Base-by-base conservation (phyloP, 2,113 vertebrate species). In the Scomber scombrus region DNA sequence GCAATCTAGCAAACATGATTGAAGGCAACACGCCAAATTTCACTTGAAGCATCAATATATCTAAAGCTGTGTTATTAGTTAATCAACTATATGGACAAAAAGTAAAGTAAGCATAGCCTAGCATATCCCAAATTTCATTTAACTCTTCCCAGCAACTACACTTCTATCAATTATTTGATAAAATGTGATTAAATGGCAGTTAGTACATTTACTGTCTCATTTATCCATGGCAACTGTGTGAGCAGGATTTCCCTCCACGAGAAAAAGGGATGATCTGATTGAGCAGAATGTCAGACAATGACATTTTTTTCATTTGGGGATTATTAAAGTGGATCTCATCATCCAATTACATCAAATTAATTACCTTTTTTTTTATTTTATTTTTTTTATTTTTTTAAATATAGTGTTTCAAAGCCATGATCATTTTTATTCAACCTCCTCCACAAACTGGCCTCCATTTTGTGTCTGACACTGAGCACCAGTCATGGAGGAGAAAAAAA, bases 381-480 rank as follows among this genome's bases (percentile, higher is more conserved):
- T 34, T 34, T 34, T 34, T 34, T 34, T 34, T 34, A 6, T 8
- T 34, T 34, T 34, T 34, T 4, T 8, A 6, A 4, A 13, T 18
- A 34, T 3, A 7, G 14, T 7, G 12, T 66, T 58, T 21, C 21
- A 47, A 18, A 49, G 21, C 18, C 34, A 11, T 11, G 15, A 80
- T 4, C 3, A 1, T 29, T 43, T 78, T 64, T 21, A 19, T 8
- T 15, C 13, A 50, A 13, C n/a, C 2, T 23, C 16, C 31, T 51
- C 45, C n/a, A 60, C 21, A 52, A 55, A 52, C 8, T 5, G 6
- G 46, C 75, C 74, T 85, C 90, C 86, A 91, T 91, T 91, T 89
- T 92, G 87, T 77, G 61, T 46, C 21, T 0, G 9, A 55, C 61
- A 23, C 64, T 1, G 29, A n/a, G 5, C 7, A 2, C 40, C 31